Conservation (phyloP, 2,797 vertebrate genomes). For the Astyanax mexicanus region DNA sequence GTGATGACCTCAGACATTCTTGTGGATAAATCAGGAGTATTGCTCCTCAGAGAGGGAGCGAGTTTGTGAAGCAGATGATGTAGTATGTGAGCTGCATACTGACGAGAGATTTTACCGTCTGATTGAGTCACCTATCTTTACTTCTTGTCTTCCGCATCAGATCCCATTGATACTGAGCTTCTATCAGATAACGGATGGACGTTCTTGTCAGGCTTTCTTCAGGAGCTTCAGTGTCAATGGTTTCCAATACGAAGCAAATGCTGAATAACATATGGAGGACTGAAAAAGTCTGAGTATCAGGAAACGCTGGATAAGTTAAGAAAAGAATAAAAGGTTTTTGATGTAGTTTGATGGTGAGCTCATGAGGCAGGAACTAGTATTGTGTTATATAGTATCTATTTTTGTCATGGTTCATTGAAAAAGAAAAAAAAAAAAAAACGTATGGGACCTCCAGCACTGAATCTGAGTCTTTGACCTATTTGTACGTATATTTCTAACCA, state of each 20-base stretch:
- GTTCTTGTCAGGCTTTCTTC: background rate
- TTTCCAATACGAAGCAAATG: background rate
- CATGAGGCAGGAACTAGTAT: too few species aligned
- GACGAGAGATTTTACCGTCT: constrained; percentile 18
- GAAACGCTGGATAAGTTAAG: background rate
- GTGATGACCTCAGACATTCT: constrained; percentile 33
- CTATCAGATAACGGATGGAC: background rate
- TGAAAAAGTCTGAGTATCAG: background rate
- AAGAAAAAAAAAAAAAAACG: too few species aligned
- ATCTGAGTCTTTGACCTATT: too few species aligned
- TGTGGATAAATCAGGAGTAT: constrained; percentile 35
- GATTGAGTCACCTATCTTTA: constrained; percentile 1
- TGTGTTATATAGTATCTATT: too few species aligned
- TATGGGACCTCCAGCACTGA: too few species aligned
- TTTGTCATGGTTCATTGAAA: too few species aligned
- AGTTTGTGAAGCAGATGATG: constrained; percentile 23
- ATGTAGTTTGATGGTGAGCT: too few species aligned
- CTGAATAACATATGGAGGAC: background rate
- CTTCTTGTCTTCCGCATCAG: background rate
- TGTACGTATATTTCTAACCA: too few species aligned
- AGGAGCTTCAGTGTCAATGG: background rate
- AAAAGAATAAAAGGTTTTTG: too few species aligned
- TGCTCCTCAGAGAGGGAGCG: constrained; percentile 1
- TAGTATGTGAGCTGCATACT: constrained; percentile 22
- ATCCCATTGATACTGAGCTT: background rate